These are phyloP conservation scores for Strigamia maritima DNA, from an alignment of 2,888 invertebrate species.

Conservation along the genomic window DNA sequence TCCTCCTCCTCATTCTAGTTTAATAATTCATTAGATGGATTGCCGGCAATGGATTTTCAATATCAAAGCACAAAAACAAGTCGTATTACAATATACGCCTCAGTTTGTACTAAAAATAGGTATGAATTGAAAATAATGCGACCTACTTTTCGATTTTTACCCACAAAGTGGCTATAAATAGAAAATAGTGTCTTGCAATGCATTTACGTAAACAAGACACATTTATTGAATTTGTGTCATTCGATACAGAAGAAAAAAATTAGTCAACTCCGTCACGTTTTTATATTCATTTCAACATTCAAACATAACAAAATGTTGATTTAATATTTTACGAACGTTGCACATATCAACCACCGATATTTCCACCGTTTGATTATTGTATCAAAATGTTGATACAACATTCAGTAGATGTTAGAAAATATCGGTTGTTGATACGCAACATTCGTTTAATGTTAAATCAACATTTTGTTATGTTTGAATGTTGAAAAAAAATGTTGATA, in stretches of 20 bases:
- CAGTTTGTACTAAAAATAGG: not conserved
- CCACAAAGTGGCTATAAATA: not conserved
- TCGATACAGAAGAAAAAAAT: not conserved
- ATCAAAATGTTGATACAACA: no score
- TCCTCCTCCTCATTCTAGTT: not conserved
- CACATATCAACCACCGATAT: no score
- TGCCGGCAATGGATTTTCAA: not conserved
- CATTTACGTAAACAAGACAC: not conserved
- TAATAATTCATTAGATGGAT: constrained; percentile 1
- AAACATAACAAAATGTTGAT: no score
- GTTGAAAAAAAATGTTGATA: no score
- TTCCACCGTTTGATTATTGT: no score
- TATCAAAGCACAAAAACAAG: not conserved
- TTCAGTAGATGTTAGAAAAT: no score
- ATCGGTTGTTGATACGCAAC: no score
- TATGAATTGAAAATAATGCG: not conserved
- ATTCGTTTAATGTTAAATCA: no score
- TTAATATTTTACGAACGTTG: no score
- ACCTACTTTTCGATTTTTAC: constrained; percentile 15
- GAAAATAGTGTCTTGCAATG: not conserved
- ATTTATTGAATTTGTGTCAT: not conserved
- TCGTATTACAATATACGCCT: not conserved
- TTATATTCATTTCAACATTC: no score
- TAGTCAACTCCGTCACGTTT: no score
- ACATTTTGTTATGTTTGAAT: no score